Base-by-base conservation (phyloP, 2,113 vertebrate species). In the Delphinus delphis region DNA sequence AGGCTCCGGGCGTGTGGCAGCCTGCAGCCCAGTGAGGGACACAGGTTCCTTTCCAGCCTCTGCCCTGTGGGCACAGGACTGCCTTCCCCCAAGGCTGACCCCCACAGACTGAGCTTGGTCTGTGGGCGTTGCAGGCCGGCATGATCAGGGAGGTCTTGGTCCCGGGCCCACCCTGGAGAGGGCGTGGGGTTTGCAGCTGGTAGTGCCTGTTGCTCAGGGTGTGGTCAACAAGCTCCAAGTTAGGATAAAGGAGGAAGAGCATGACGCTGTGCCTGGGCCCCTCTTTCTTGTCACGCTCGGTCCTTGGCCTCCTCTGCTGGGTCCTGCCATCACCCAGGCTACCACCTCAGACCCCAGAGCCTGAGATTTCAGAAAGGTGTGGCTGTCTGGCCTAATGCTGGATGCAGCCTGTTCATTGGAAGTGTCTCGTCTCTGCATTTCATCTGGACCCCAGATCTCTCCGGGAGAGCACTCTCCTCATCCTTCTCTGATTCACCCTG, bases 191-290 rank as follows among this genome's bases (percentile, higher is more conserved):
- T 18, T 4, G 36, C 73, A 55, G 58, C 83, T 25, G 10, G 23
- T 8, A 50, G 47, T 2, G 50, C 31, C 90, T 41, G 25, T 11
- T 31, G 21, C 44, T 47, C 50, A 31, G 41, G 21, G 28, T 70
- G 62, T 77, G 44, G 53, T 53, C 81, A 31, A 41, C 41, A 58
- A 65, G 70, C 77, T n/a, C 58, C 28, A 41, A 15, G 4, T 11
- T 11, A n/a, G 81, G 85, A 60, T 33, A 13, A 26, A 20, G 55
- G 67, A 47, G 47, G 25, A 63, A 5, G 86, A 71, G 1, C 1
- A 10, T 10, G 53, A 13, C 8, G 0, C 1, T 33, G 65, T 58
- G 18, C 5, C 0, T 6, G 14, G 38, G 8, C 23, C 15, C 55
- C 41, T 70, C 63, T 55, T 36, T 76, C 88, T 20, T 18, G n/a